Base-by-base conservation (phyloP, 2,113 vertebrate species). In the Serinus canaria region DNA sequence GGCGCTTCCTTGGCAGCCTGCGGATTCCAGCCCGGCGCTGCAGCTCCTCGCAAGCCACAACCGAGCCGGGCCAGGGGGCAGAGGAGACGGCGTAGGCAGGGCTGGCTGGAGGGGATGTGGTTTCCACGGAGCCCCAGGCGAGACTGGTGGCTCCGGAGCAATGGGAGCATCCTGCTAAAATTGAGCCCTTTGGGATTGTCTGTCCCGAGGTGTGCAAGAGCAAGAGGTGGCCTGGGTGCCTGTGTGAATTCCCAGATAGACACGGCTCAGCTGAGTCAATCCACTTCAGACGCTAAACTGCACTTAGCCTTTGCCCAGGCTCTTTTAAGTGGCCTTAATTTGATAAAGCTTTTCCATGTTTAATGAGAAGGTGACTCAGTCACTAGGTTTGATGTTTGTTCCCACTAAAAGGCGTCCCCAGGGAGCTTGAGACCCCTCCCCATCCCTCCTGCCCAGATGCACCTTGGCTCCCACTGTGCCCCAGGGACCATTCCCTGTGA, bases 291-390 rank as follows among this genome's bases (percentile, higher is more conserved):
- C 24, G 46, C 68, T 87, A 67, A 95, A 91, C 87, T 74, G 83
- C 89, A 88, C 90, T 96, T 95, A 95, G 72, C 95, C 88, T 94
- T 91, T 93, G 92, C 88, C 85, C 88, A 77, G 82, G 31, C 46
- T 88, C 82, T 88, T 70, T 79, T 88, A 93, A 93, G 82, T 88
- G 79, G 79, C 59, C 67, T 90, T 93, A 94, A 96, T 94, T 93
- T 94, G 95, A 95, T 88, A 93, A 92, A 93, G 83, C 82, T 90
- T 94, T 76, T 74, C 67, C 35, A 15, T 0, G 0, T 83, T 88
- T 96, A 90, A 90, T 31, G 37, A 95, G 90, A 89, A 79, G 75
- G 94, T 93, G 85, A 96, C 72, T 90, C 85, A n/a, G 88, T 76
- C 0, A 0, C 70, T 11, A 18, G 31, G 64, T 67, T 59, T 43